Conservation (phyloP, 2,113 vertebrate species). For the Daphoenositta chrysoptera region DNA sequence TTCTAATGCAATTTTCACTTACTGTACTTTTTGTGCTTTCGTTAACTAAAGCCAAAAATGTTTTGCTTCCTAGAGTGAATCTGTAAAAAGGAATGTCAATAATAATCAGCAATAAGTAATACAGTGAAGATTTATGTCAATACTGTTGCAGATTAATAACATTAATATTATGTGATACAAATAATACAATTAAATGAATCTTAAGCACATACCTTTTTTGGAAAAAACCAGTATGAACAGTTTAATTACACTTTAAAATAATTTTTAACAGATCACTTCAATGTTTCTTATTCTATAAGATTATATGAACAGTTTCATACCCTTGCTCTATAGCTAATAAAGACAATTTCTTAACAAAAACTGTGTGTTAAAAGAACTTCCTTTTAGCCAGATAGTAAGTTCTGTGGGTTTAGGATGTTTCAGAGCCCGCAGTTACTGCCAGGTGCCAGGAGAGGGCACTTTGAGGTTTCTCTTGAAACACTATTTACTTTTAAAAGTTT, state of each 20-base stretch:
- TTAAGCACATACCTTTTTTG: background rate
- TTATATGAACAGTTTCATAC: background rate
- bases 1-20: background rate
- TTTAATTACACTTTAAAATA: background rate
- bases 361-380: background rate
- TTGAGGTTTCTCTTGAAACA: background rate
- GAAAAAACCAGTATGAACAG: background rate
- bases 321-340: background rate
- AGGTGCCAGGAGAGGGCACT: constrained; percentile 54
- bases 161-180: background rate
- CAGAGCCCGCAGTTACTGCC: background rate
- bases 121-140: background rate
- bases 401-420: background rate
- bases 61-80: background rate
- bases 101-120: background rate
- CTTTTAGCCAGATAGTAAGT: background rate
- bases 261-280: background rate
- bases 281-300: background rate
- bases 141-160: background rate
- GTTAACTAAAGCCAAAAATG: background rate
- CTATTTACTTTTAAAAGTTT: background rate
- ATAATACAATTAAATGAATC: background rate
- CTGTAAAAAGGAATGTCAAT: background rate
- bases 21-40: background rate
- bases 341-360: background rate